phyloP scores from a whole-genome alignment of 1,140 invertebrate species.

The Caerostris extrusa region DNA sequence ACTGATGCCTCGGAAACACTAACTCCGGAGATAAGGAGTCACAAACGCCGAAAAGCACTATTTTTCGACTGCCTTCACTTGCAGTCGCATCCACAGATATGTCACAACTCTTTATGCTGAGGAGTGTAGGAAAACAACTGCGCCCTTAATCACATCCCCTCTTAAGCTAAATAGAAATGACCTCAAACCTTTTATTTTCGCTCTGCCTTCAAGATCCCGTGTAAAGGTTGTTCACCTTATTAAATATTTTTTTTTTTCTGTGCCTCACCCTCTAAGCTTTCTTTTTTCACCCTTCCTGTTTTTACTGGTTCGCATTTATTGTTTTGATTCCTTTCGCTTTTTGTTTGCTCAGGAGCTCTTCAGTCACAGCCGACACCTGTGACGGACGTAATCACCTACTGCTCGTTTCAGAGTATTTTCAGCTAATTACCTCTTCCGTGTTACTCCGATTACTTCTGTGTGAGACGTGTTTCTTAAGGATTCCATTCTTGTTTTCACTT shows the following conservation, averaged over 20 bases:
- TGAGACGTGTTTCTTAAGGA: not conserved
- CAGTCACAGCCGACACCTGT: conserved; percentile 66
- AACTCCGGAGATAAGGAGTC: conserved; percentile 24
- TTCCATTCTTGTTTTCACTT: no score
- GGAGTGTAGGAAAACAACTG: not conserved
- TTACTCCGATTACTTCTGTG: not conserved
- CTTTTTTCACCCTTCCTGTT: not conserved
- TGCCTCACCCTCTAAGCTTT: conserved; percentile 1
- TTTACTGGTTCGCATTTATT: conserved; percentile 2
- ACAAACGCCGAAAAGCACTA: conserved; percentile 47
- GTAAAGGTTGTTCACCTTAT: conserved; percentile 63
- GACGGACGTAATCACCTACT: conserved; percentile 54
- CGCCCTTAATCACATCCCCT: conserved; percentile 58
- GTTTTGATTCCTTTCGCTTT: conserved; percentile 8
- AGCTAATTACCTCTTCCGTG: not conserved
- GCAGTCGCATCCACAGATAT: not conserved
- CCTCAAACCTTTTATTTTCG: conserved; percentile 64
- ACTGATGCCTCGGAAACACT: conserved; percentile 31
- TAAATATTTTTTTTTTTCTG: conserved; percentile 18
- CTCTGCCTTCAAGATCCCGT: not conserved
- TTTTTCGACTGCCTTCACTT: conserved; percentile 32
- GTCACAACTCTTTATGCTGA: conserved; percentile 52
- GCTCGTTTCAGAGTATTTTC: not conserved
- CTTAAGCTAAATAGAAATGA: conserved; percentile 48
- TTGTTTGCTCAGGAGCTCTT: conserved; percentile 41